These are phyloP conservation scores for Norana najaformis DNA, from an alignment of 2,888 invertebrate species.

Conservation along the genomic window DNA sequence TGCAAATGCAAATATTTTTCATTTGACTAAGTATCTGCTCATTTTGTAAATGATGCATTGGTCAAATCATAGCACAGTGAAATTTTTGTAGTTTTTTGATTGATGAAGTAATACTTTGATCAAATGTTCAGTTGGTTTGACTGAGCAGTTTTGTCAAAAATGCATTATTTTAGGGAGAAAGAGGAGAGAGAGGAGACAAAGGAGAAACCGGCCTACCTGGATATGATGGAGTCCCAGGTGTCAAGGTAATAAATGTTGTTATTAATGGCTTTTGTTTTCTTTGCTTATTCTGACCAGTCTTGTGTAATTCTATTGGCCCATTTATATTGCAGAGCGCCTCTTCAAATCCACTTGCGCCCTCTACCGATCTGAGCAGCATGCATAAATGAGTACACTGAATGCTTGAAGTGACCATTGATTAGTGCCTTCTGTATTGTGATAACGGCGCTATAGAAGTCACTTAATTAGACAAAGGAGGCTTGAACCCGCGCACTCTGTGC, in stretches of 20 bases:
- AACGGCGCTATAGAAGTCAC: no score
- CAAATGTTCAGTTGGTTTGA: background rate
- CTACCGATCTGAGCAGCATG: no score
- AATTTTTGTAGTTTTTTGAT: background rate
- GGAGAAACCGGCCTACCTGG: constrained; percentile 34
- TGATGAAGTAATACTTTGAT: background rate
- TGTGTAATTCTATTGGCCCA: no score
- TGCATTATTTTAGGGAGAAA: constrained; percentile 28
- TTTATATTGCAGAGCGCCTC: no score
- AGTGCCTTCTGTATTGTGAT: no score
- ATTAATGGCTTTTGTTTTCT: no score
- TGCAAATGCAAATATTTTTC: background rate
- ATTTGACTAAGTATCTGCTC: background rate
- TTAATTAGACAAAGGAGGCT: no score
- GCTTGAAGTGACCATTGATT: no score
- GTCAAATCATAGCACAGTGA: background rate
- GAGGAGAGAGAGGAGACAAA: constrained; percentile 27
- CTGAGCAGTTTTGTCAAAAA: background rate
- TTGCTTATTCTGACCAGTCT: no score
- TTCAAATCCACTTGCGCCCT: no score
- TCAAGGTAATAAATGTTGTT: constrained; percentile 29
- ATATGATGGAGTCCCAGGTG: constrained; percentile 34
- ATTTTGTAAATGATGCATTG: background rate
- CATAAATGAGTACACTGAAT: no score
- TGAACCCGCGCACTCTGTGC: no score